phyloP scores from a whole-genome alignment of 2,888 invertebrate species.

The Brachylomia viminalis region DNA sequence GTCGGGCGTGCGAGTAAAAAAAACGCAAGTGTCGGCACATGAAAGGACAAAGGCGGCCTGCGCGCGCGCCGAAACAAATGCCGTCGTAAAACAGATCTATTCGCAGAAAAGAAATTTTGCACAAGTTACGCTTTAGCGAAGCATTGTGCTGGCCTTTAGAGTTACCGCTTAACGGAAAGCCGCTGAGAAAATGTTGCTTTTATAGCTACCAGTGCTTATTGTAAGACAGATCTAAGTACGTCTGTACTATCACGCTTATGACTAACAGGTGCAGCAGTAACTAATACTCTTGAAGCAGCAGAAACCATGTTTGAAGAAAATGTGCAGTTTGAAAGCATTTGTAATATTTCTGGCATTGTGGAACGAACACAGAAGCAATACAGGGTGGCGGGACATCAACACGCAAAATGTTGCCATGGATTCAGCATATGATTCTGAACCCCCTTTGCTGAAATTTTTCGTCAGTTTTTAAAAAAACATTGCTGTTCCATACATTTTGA shows the following conservation, averaged over 20 bases:
- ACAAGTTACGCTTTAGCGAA: slow-evolving; percentile 72
- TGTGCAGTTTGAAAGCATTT: neutral
- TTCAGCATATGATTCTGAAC: too few relatives aligned
- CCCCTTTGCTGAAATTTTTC: too few relatives aligned
- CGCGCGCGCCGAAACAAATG: slow-evolving; percentile 79
- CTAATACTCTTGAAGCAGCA: slow-evolving; percentile 1
- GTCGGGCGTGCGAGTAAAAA: slow-evolving; percentile 56
- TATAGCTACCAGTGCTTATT: slow-evolving; percentile 59
- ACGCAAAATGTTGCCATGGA: too few relatives aligned
- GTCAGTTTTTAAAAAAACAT: too few relatives aligned
- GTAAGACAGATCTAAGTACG: slow-evolving; percentile 42
- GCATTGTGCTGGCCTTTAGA: slow-evolving; percentile 59
- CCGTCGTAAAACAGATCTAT: slow-evolving; percentile 82
- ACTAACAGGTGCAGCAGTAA: slow-evolving; percentile 16
- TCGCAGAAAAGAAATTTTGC: slow-evolving; percentile 88
- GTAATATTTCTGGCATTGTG: slow-evolving; percentile 5
- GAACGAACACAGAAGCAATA: neutral
- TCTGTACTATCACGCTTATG: slow-evolving; percentile 19
- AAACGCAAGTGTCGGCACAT: slow-evolving; percentile 73
- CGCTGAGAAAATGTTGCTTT: slow-evolving; percentile 50
- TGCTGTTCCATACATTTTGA: too few relatives aligned
- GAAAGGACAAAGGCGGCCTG: slow-evolving; percentile 72
- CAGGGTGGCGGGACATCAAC: too few relatives aligned
- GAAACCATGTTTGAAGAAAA: slow-evolving; percentile 11
- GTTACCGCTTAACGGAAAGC: slow-evolving; percentile 53